A percentile compares a stretch with the other conserved stretches of the same genome.
Conservation (phyloP, 2,797 vertebrate species). For the Phoxinus dragarum region DNA sequence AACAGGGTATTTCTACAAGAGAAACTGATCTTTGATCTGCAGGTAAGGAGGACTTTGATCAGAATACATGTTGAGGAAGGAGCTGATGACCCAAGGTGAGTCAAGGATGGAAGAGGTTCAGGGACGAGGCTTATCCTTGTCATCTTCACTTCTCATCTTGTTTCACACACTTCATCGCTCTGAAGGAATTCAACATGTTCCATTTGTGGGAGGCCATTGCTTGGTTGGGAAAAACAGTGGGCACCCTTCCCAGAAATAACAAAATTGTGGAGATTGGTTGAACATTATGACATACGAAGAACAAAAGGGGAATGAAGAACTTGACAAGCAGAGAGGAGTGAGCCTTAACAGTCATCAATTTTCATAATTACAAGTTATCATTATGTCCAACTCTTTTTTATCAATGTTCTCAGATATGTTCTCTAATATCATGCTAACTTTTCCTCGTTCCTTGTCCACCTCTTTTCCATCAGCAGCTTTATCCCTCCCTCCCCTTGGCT, state of each 20-base stretch:
- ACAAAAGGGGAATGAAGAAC: not conserved
- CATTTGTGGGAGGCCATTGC: conserved; percentile 64
- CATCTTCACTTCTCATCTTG: conserved; percentile 68
- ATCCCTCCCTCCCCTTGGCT: conserved; percentile 6
- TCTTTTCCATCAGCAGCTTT: conserved; percentile 41
- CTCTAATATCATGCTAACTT: not conserved
- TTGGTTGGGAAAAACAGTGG: conserved; percentile 64
- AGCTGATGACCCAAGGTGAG: conserved; percentile 67
- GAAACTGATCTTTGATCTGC: not conserved
- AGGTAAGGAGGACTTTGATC: conserved; percentile 54
- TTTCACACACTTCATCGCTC: conserved; percentile 71
- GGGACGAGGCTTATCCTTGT: conserved; percentile 71
- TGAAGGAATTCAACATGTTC: conserved; percentile 73
- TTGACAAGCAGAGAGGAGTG: conserved; percentile 21
- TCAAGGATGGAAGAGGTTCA: not conserved
- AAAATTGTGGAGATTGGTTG: conserved; percentile 63
- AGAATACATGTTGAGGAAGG: conserved; percentile 65
- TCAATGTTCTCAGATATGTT: not conserved
- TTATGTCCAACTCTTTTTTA: conserved; percentile 34
- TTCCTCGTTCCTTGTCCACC: conserved; percentile 36
- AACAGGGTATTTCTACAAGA: not conserved
- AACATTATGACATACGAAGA: conserved; percentile 45
- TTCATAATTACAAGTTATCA: conserved; percentile 12
- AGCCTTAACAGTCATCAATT: conserved; percentile 48
- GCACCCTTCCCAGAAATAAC: conserved; percentile 71